Evolutionary conservation across 1,140 invertebrate genomes (phyloP), one percentile per base, ranked within the genome.

Genomic region (Conus ventricosus): DNA sequence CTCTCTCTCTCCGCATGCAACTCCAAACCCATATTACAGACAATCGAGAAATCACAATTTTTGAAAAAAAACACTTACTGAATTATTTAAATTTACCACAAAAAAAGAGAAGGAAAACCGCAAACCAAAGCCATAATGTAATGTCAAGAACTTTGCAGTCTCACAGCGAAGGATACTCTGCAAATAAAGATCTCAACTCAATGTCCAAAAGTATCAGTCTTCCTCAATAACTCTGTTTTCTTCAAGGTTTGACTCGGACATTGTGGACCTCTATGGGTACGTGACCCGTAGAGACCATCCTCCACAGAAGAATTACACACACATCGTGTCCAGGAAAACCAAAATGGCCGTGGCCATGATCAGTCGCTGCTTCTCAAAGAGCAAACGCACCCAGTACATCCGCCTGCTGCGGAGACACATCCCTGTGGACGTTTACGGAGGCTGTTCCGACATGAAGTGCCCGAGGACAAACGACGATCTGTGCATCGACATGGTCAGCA

Each of bases 361-460:
- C 4, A 96, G 96, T 80, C 96, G 97, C 91, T 97, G 97, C 89
- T 6, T 91, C 0, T 95, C 96, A 0, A 91, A 89, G n/a, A 96
- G 96, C 88, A 92, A 92, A 5, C 93, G 97, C 25, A 95, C 96
- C 88, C 71, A 94, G 0, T 97, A 96, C 90, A 96, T 96, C 0
- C 84, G 93, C 13, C 91, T 96, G 88, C 92, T 97, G 15, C 91
- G 95, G 87, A 94, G 95, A 25, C 93, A 96, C 90, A 94, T 97
- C 76, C 63, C 92, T 0, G 95, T 97, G 8, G 97, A 97, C 92
- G 94, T 97, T 11, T 97, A 96, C 90, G 97, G 97, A 10, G 88
- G 78, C 0, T 97, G 97, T 94, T 91, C 92, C 0, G 54, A 87
- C 10, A 67, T 55, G 25, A 85, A 81, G 8, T 92, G 91, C 67